Evolutionary conservation across 64 coral and sea anemone species (phyloP).

Genomic region (Porites australiensis): DNA sequence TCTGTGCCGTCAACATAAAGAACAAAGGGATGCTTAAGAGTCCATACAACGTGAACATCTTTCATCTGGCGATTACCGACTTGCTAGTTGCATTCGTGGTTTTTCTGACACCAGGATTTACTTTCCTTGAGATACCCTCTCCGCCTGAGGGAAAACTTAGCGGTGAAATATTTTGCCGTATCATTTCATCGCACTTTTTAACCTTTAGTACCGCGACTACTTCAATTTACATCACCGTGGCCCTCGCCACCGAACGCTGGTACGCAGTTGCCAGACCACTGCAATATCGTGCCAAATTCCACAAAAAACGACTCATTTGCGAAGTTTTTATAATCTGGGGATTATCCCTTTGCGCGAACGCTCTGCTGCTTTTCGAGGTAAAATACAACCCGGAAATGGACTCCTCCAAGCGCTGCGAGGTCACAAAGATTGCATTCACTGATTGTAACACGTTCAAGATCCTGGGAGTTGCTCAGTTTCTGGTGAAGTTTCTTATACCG

Average conservation of each 20-base stretch:
- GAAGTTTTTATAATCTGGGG: slow-evolving; percentile 59
- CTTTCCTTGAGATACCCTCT: slow-evolving; percentile 8
- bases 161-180: slow-evolving; percentile 61
- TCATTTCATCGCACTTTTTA: slow-evolving; percentile 71
- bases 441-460: background rate
- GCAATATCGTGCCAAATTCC: slow-evolving; percentile 64
- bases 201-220: slow-evolving; percentile 58
- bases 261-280: slow-evolving; percentile 73
- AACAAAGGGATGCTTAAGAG: slow-evolving; percentile 60
- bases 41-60: slow-evolving; percentile 70
- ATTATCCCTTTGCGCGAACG: slow-evolving; percentile 31
- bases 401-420: slow-evolving; percentile 42
- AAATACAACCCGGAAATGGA: slow-evolving; percentile 26
- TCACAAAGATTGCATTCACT: slow-evolving; percentile 43
- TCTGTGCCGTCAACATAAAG: slow-evolving; percentile 59
- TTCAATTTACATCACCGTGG: slow-evolving; percentile 62
- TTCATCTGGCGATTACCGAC: slow-evolving; percentile 74
- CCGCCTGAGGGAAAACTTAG: slow-evolving; percentile 15
- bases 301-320: slow-evolving; percentile 33
- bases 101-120: slow-evolving; percentile 68
- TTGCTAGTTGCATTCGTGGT: slow-evolving; percentile 48
- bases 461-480: slow-evolving; percentile 54
- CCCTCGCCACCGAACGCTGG: slow-evolving; percentile 71
- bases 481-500: slow-evolving; percentile 70
- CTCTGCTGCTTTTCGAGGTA: slow-evolving; percentile 54